These are phyloP conservation scores for Drosophila dives DNA, from an alignment of 2,888 invertebrate species.

Conservation along the genomic window DNA sequence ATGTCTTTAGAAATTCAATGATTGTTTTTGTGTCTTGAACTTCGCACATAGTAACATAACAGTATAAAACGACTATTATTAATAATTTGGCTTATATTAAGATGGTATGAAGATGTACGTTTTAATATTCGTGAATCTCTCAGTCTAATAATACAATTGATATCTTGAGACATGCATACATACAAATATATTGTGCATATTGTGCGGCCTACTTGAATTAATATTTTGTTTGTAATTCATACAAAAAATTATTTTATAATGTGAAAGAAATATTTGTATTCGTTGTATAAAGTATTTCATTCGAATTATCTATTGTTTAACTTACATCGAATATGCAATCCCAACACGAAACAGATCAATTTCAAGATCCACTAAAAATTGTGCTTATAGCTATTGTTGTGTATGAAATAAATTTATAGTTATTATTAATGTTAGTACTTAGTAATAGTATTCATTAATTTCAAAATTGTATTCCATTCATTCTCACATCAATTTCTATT, in stretches of 20 bases:
- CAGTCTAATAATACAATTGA: slow-evolving; percentile 49
- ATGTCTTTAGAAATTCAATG: slow-evolving; percentile 42
- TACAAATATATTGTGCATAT: slow-evolving; percentile 12
- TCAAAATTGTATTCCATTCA: slow-evolving; percentile 23
- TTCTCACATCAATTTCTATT: slow-evolving; percentile 24
- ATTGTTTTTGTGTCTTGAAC: slow-evolving; percentile 16
- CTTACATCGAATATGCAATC: slow-evolving; percentile 1
- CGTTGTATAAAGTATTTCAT: slow-evolving; percentile 26
- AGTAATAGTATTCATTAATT: slow-evolving; percentile 9
- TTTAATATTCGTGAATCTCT: slow-evolving; percentile 46
- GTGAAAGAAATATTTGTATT: slow-evolving; percentile 10
- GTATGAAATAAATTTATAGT: slow-evolving; percentile 24
- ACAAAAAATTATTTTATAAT: neutral
- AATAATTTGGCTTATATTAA: slow-evolving; percentile 17
- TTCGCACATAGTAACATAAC: slow-evolving; percentile 25
- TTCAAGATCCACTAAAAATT: slow-evolving; percentile 16
- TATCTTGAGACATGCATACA: slow-evolving; percentile 13
- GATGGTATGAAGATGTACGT: slow-evolving; percentile 19
- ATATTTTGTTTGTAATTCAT: neutral
- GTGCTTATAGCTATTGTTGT: slow-evolving; percentile 23
- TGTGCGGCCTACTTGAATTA: slow-evolving; percentile 9
- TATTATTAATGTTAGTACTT: slow-evolving; percentile 5
- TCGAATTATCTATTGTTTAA: slow-evolving; percentile 11
- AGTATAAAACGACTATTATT: slow-evolving; percentile 38
- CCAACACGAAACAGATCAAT: slow-evolving; percentile 4